Evolutionary conservation across 2,888 invertebrate species (phyloP), one percentile per base, ranked within the genome.

Genomic region (Euproctis similis): DNA sequence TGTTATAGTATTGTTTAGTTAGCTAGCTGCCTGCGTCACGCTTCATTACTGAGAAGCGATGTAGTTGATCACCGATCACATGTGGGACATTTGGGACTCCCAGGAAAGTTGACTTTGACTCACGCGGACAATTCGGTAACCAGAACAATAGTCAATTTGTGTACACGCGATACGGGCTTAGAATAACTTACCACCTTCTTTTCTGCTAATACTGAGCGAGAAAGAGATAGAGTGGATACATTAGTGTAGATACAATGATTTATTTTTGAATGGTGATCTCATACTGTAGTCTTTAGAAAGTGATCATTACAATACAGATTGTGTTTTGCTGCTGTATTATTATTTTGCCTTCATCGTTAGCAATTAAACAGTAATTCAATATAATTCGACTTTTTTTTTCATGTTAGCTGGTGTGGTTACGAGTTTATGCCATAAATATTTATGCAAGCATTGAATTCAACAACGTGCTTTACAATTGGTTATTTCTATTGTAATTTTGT

Each of bases 91-190:
- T 31, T 49, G 42, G 41, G 12, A 42, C 25, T 42, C 41, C 53
- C 50, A 47, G 39, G 45, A 49, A 51, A 44, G 45, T 28, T n/a
- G n/a, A n/a, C n/a, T n/a, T 42, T 52, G 50, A 52, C 30, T 46
- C 44, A 50, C 30, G 23, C 42, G 39, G 35, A 40, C 40, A 16
- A 41, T 34, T 39, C 28, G 31, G 30, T 33, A 28, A 31, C 26
- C 26, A 34, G 36, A 48, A 50, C 50, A 50, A 50, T 51, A 35
- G 9, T 26, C 30, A 24, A 40, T 34, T 45, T 48, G 35, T 38
- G 17, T 30, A 28, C 39, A 42, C 53, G 50, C 45, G 53, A 14
- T 17, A 24, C 12, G 46, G 26, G 18, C 47, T 42, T 37, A 28
- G 52, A 42, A 42, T 46, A 46, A 24, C 19, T n/a, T n/a, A 22